Evolutionary conservation across 1,140 invertebrate species (phyloP), one percentile per base, ranked within the genome.

Genomic region (Drosophila rufa): DNA sequence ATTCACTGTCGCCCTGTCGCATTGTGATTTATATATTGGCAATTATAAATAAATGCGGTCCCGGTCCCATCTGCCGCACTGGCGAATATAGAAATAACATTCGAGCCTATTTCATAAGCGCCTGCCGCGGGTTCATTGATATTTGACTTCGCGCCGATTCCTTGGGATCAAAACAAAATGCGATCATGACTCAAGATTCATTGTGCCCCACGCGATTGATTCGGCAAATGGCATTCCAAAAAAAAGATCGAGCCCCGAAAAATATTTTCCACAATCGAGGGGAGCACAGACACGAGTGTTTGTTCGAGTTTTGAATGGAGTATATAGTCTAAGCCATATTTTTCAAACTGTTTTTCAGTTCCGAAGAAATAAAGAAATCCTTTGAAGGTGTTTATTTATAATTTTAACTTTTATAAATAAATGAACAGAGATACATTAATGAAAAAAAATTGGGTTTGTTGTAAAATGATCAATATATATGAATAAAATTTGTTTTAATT

Each of bases 101-200:
- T 78, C 80, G 74, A 82, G 84, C 56, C 78, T 80, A 89, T 89
- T 90, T 90, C 85, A 89, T 89, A 90, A 89, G 85, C 69, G 74
- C 53, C 75, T 79, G 76, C 22, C 57, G 59, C 50, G 61, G 79
- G 86, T 89, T 89, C 85, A 90, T 87, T 89, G 84, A 89, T 89
- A 84, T 89, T 89, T 89, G 77, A 80, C 84, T 78, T 68, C 55
- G 45, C 51, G 48, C 11, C 59, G 17, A 61, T 33, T 45, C 36
- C 19, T 38, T 55, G 36, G 73, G 53, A 53, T 64, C 73, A 79
- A 59, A 76, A 80, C 51, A 70, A 62, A 66, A 60, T 45, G 36
- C 33, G 53, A 55, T 55, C 53, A 33, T 73, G 67, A 73, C 45
- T 73, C 55, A 73, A 19, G 67, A 59, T 17, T 71, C 45, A 11